Base-by-base conservation (phyloP, 1,140 invertebrate species). In the Sinonovacula constricta region DNA sequence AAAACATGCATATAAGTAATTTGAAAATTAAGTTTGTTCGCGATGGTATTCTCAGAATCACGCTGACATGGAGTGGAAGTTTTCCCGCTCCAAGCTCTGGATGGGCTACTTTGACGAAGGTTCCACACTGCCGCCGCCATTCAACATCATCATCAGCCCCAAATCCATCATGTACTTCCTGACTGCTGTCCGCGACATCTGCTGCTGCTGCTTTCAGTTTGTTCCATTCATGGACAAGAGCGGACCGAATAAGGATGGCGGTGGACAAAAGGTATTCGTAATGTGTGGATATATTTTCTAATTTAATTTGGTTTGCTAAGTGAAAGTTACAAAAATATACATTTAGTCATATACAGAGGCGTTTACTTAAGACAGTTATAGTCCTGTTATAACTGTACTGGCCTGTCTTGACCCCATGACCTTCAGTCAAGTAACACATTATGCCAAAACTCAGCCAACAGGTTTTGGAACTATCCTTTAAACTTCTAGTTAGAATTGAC, bases 1-100 rank as follows among this genome's bases (percentile, higher is more conserved):
- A n/a, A n/a, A n/a, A n/a, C n/a, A n/a, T n/a, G n/a, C n/a, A n/a
- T n/a, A n/a, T n/a, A n/a, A n/a, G n/a, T n/a, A n/a, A n/a, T n/a
- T n/a, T n/a, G n/a, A n/a, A n/a, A n/a, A n/a, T n/a, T n/a, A n/a
- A n/a, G n/a, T n/a, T n/a, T n/a, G n/a, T n/a, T n/a, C n/a, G n/a
- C n/a, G n/a, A n/a, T n/a, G n/a, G n/a, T n/a, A n/a, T n/a, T 72
- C 76, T 33, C 81, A 93, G 92, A 93, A 93, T 77, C 93, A 93
- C 80, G 93, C 92, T 0, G 93, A 93, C 86, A 88, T 92, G 82
- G 93, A 93, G 83, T 93, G 93, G 93, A 93, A 93, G 80, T 93
- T 93, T 82, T 92, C 93, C 24, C 88, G 93, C 10, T 93, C 93
- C 14, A 93, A 93, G 76, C 86, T 93, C 4, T 93, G 93, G 93